Evolutionary conservation across 2,888 invertebrate genomes (phyloP).

Genomic region (Coenonympha glycerion): DNA sequence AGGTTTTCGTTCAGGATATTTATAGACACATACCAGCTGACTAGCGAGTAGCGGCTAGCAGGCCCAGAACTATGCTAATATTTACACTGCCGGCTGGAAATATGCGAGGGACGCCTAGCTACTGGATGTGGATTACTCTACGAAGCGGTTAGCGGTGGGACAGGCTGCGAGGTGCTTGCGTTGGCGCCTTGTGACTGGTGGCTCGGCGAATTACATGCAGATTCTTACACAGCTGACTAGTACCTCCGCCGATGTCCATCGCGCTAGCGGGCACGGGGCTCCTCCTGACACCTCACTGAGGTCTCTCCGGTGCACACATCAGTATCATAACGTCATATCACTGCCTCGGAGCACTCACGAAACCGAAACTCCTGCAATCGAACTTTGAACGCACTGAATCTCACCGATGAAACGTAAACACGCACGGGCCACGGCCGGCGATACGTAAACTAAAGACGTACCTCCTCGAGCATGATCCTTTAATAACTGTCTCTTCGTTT

Average conservation of each 20-base stretch:
- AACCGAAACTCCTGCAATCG: constrained; percentile 42
- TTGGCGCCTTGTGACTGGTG: constrained; percentile 43
- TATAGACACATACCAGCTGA: constrained; percentile 61
- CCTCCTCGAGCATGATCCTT: constrained; percentile 73
- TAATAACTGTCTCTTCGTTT: constrained; percentile 69
- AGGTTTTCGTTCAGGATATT: constrained; percentile 60
- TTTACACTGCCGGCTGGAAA: constrained; percentile 38
- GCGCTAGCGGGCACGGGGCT: constrained; percentile 48
- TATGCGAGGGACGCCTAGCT: constrained; percentile 29
- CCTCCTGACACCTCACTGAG: constrained; percentile 56
- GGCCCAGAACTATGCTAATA: constrained; percentile 41
- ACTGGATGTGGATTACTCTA: no score
- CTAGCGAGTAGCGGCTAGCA: no score
- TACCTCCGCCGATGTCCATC: constrained; percentile 73
- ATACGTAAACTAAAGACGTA: constrained; percentile 71
- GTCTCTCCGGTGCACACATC: constrained; percentile 57
- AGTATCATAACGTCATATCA: constrained; percentile 55
- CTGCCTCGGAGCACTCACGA: constrained; percentile 55
- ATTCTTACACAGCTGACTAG: constrained; percentile 43
- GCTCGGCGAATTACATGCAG: constrained; percentile 50
- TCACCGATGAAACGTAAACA: constrained; percentile 51
- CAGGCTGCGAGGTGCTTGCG: constrained; percentile 55
- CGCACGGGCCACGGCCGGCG: constrained; percentile 56
- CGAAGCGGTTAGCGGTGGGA: constrained; percentile 24
- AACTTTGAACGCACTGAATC: constrained; percentile 57